Percentiles rank a stretch among this genome's conserved stretches.
phyloP scores from a whole-genome alignment of 1,140 invertebrate species.

The Diorhabda elongata region DNA sequence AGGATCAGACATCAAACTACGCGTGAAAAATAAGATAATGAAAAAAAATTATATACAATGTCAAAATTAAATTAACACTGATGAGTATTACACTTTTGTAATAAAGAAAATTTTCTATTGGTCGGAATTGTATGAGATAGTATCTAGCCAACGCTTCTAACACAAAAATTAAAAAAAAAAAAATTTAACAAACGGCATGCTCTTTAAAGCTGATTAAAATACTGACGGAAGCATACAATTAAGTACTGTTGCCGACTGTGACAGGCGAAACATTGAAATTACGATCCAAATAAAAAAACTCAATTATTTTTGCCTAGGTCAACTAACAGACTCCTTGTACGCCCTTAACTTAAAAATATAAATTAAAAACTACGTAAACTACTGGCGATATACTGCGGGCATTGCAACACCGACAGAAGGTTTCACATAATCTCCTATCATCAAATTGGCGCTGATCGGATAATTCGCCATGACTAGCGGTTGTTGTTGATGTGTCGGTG shows the following conservation, averaged over 20 bases:
- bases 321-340: neutral
- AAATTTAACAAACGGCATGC: no score
- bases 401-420: slow-evolving; percentile 48
- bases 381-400: slow-evolving; percentile 38
- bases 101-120: no score
- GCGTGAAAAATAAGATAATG: no score
- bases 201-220: no score
- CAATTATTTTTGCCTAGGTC: slow-evolving; percentile 3
- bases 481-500: slow-evolving; percentile 46
- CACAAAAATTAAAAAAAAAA: no score
- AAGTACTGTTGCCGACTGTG: neutral
- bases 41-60: no score
- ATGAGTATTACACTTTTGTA: no score
- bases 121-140: no score
- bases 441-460: slow-evolving; percentile 70
- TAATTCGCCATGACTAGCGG: slow-evolving; percentile 62
- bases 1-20: no score
- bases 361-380: slow-evolving; percentile 10
- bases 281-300: neutral
- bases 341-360: neutral
- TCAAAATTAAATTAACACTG: no score
- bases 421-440: slow-evolving; percentile 75
- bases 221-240: no score
- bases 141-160: no score
- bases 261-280: neutral